Conservation (phyloP, 1,140 invertebrate species). For the Lordiphosa collinella region DNA sequence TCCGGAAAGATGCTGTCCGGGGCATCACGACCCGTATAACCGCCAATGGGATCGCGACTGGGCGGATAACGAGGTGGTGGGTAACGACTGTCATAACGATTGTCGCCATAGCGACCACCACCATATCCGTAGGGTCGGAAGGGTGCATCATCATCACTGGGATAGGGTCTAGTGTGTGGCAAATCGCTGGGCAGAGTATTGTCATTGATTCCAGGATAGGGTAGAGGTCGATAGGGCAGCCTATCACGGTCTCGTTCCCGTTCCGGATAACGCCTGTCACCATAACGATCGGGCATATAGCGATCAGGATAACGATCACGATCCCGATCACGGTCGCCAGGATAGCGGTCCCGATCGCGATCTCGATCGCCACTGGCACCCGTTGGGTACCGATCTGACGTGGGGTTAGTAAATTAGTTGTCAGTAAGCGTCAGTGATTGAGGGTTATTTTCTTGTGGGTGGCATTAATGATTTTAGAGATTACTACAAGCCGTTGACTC, state of each 20-base stretch:
- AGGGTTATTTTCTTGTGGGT: constrained; percentile 1
- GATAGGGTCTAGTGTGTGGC: constrained; percentile 68
- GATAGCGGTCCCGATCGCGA: constrained; percentile 40
- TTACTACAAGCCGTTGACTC: constrained; percentile 2
- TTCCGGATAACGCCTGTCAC: constrained; percentile 74
- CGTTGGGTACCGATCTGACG: constrained; percentile 74
- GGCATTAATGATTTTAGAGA: constrained; percentile 36
- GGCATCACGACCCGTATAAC: constrained; percentile 71
- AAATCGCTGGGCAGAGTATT: constrained; percentile 64
- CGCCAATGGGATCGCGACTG: constrained; percentile 52
- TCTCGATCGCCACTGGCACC: constrained; percentile 79
- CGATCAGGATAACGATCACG: constrained; percentile 76
- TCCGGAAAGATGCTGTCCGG: constrained; percentile 76
- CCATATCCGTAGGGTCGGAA: constrained; percentile 65
- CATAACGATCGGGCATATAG: constrained; percentile 55
- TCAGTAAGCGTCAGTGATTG: constrained; percentile 41
- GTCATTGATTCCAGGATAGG: constrained; percentile 71
- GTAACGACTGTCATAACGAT: constrained; percentile 70
- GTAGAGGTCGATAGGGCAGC: constrained; percentile 74
- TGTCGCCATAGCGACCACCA: constrained; percentile 56
- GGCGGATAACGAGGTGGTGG: constrained; percentile 68
- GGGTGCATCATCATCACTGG: constrained; percentile 59
- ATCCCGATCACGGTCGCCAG: constrained; percentile 42
- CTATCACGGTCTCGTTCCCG: constrained; percentile 69
- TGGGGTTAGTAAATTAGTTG: constrained; percentile 66